These are phyloP conservation scores for Cydia amplana DNA, from an alignment of 1,140 invertebrate species.

Conservation along the genomic window DNA sequence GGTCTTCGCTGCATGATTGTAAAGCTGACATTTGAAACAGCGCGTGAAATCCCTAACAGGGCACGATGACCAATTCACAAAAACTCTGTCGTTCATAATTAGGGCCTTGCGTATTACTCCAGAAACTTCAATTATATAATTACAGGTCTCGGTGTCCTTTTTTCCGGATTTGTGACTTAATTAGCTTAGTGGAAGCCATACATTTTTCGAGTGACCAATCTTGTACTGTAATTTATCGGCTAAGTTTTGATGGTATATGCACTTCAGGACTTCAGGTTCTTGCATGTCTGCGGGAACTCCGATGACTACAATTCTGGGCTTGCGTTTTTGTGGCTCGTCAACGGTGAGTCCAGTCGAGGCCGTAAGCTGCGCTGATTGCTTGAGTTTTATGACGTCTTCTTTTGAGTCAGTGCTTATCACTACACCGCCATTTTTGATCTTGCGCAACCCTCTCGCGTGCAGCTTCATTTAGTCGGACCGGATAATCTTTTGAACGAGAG, in stretches of 20 bases:
- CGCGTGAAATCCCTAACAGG: neutral
- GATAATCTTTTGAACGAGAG: no score
- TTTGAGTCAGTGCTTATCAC: neutral
- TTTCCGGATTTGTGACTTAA: no score
- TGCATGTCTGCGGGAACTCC: neutral
- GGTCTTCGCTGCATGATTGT: constrained; percentile 17
- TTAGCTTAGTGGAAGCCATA: no score
- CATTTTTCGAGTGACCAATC: no score
- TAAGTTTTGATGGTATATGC: neutral
- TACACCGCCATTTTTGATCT: neutral
- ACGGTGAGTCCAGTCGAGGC: neutral
- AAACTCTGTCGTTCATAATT: no score
- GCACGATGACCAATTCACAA: no score
- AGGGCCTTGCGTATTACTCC: no score
- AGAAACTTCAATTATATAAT: no score
- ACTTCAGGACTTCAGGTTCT: neutral
- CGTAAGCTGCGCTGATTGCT: neutral
- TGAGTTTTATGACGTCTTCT: neutral
- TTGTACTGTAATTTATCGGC: neutral
- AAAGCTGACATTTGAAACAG: constrained; percentile 26
- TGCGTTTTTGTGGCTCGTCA: neutral
- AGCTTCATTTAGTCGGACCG: neutral
- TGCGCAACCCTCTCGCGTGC: neutral
- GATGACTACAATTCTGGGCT: neutral
- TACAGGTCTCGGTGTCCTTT: no score